Conservation (phyloP, 2,888 invertebrate species). For the Hybos culiciformis region DNA sequence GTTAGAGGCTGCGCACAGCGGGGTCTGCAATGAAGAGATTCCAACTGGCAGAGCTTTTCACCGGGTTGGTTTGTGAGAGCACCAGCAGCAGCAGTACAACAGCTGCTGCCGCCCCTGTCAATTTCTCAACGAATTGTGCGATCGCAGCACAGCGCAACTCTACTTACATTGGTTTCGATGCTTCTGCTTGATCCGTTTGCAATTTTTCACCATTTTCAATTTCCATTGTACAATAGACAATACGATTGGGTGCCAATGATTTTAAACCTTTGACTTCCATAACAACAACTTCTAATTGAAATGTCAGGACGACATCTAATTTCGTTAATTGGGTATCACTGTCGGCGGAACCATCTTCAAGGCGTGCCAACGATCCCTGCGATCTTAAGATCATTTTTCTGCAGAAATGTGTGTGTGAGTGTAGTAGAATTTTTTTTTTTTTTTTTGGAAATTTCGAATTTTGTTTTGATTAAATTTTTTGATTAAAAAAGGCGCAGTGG, state of each 20-base stretch:
- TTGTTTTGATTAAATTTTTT: not conserved
- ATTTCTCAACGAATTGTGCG: no score
- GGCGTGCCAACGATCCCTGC: constrained; percentile 81
- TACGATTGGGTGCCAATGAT: constrained; percentile 89
- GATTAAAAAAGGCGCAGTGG: no score
- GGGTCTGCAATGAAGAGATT: no score
- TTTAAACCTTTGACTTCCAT: constrained; percentile 99
- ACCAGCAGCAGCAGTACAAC: no score
- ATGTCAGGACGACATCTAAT: constrained; percentile 94
- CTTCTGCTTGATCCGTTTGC: constrained; percentile 98
- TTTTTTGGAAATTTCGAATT: not conserved
- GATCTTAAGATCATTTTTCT: constrained; percentile 50
- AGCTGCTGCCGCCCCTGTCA: no score
- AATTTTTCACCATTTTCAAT: constrained; percentile 98
- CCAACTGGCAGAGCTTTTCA: no score
- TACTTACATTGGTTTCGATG: constrained; percentile 91
- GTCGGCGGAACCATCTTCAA: constrained; percentile 91
- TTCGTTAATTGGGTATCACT: constrained; percentile 92
- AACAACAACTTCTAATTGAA: constrained; percentile 94
- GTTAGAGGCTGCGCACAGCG: no score
- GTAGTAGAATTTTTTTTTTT: not conserved
- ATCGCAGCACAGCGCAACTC: constrained; percentile 6
- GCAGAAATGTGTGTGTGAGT: not conserved
- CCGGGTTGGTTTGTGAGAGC: no score
- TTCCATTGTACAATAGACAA: constrained; percentile 99